Evolutionary conservation across 2,888 invertebrate species (phyloP).

Genomic region (Deroplatys truncata): DNA sequence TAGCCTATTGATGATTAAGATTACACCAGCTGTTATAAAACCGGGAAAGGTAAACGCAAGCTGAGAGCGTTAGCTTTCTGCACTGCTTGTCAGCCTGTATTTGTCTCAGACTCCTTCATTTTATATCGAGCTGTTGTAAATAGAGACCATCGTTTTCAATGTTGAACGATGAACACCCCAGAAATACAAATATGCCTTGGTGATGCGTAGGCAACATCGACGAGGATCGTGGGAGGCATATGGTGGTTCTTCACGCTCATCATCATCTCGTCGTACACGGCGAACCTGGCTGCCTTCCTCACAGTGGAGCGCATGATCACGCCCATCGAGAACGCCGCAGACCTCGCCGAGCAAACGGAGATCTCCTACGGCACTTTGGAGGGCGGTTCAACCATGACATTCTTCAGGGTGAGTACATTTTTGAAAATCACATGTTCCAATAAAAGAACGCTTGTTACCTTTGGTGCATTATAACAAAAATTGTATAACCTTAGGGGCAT

Average conservation of each 20-base stretch:
- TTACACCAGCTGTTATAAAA: too few species aligned
- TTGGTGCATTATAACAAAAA: too few species aligned
- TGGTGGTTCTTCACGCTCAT: slow-evolving; percentile 99
- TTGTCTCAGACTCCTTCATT: not conserved
- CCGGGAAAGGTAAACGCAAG: too few species aligned
- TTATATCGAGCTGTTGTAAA: not conserved
- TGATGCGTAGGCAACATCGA: slow-evolving; percentile 71
- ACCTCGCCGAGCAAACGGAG: slow-evolving; percentile 87
- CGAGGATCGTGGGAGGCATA: slow-evolving; percentile 91
- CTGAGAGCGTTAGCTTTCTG: too few species aligned
- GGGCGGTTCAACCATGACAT: slow-evolving; percentile 95
- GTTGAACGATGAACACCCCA: not conserved
- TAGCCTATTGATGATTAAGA: too few species aligned
- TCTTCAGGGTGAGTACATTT: slow-evolving; percentile 72
- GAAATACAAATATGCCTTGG: too few species aligned
- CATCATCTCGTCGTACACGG: slow-evolving; percentile 97
- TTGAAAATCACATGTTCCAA: not conserved
- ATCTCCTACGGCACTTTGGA: slow-evolving; percentile 92
- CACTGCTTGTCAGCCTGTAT: too few species aligned
- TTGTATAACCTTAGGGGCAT: too few species aligned
- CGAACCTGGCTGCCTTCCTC: slow-evolving; percentile 95
- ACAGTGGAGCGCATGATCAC: slow-evolving; percentile 95
- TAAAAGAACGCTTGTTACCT: too few species aligned
- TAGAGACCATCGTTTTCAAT: too few species aligned
- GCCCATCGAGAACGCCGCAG: slow-evolving; percentile 93